Conservation (phyloP, 1,140 invertebrate species). For the Bombyx mori region DNA sequence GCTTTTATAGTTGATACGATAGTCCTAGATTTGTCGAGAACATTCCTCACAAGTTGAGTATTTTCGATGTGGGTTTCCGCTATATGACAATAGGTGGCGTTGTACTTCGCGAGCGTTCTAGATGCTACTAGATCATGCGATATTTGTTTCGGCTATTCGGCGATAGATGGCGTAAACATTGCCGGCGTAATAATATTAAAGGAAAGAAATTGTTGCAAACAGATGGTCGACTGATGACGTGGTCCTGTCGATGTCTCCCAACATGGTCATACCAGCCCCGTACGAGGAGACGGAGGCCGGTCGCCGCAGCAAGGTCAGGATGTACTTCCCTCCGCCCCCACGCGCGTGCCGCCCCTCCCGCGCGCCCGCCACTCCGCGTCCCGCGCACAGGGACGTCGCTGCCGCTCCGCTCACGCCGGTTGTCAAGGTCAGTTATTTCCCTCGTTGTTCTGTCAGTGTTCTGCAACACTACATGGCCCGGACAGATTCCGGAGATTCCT, state of each 20-base stretch:
- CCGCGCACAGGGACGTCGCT: not conserved
- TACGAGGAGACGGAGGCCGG: conserved; percentile 91
- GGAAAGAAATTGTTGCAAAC: not conserved
- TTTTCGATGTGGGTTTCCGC: too few species aligned
- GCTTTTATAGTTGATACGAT: too few species aligned
- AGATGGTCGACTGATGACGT: conserved; percentile 65
- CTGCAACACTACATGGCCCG: too few species aligned
- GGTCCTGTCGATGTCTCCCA: conserved; percentile 87
- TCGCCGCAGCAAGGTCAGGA: conserved; percentile 80
- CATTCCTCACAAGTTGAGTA: too few species aligned
- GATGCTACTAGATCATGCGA: too few species aligned
- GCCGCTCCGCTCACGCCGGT: not conserved
- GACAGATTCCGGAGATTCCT: too few species aligned
- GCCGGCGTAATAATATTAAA: too few species aligned
- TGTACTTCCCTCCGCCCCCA: conserved; percentile 77
- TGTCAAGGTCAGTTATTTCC: not conserved
- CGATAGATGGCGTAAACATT: too few species aligned
- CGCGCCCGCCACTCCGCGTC: not conserved
- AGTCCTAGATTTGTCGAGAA: too few species aligned
- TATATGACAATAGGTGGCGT: too few species aligned
- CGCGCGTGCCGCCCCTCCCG: conserved; percentile 74
- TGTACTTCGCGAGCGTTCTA: too few species aligned
- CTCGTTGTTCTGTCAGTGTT: not conserved
- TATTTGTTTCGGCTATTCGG: too few species aligned
- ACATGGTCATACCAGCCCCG: conserved; percentile 86